A percentile compares a stretch with the other conserved stretches of the same genome.
These are phyloP conservation scores for Caradrina kadenii DNA, from an alignment of 2,888 invertebrate genomes.

Conservation along the genomic window DNA sequence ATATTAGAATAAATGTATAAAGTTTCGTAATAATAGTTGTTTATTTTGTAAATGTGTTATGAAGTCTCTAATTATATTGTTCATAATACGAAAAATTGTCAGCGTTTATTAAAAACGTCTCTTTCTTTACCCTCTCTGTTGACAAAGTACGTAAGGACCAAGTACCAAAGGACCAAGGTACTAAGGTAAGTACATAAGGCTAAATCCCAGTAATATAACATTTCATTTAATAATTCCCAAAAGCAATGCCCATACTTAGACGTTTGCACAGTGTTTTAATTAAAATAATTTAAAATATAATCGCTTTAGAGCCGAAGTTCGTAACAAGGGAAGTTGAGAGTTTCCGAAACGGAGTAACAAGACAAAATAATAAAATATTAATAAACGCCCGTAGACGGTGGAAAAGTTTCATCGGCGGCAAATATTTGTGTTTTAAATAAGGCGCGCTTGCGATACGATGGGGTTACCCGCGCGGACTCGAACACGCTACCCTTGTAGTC, in stretches of 20 bases:
- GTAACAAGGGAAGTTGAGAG: constrained; percentile 88
- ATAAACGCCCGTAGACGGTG: constrained; percentile 88
- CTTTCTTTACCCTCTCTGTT: constrained; percentile 17
- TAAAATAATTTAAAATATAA: constrained; percentile 91
- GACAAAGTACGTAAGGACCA: constrained; percentile 20
- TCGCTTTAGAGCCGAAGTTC: constrained; percentile 88
- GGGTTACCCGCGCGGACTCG: constrained; percentile 78
- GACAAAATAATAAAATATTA: constrained; percentile 91
- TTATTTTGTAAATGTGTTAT: neutral
- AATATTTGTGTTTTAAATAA: constrained; percentile 91
- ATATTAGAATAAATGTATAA: no score
- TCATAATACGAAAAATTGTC: constrained; percentile 7
- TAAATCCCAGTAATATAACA: constrained; percentile 46
- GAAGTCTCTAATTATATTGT: neutral
- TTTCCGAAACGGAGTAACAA: constrained; percentile 87
- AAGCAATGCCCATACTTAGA: constrained; percentile 73
- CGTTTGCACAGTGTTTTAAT: constrained; percentile 89
- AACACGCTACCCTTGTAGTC: constrained; percentile 67
- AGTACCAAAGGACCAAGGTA: constrained; percentile 16
- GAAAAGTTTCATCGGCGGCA: constrained; percentile 87
- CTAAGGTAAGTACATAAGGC: constrained; percentile 12
- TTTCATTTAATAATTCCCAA: constrained; percentile 76
- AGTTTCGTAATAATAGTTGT: neutral
- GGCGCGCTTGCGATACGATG: constrained; percentile 83
- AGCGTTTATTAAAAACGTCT: constrained; percentile 34